phyloP scores from a whole-genome alignment of 2,113 vertebrate species.

The Hystrix brachyura region DNA sequence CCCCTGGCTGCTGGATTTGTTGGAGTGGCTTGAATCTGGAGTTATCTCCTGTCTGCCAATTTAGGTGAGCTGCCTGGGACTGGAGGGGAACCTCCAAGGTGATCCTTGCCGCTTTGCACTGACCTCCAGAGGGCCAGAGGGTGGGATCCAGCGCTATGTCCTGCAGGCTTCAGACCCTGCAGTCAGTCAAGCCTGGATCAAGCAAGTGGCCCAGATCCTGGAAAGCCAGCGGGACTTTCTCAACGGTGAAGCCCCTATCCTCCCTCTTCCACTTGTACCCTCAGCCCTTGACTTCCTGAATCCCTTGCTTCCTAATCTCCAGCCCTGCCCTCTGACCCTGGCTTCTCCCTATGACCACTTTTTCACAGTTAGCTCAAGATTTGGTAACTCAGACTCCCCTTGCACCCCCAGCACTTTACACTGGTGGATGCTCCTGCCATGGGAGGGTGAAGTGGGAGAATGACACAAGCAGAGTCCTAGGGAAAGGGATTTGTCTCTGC shows the following conservation, averaged over 20 bases:
- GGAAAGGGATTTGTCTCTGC: neutral
- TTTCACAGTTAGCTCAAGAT: neutral
- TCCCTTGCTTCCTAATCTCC: neutral
- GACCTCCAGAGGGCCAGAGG: constrained; percentile 91
- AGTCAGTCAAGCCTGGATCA: constrained; percentile 91
- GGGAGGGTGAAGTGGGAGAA: neutral
- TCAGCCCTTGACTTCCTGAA: neutral
- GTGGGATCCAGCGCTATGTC: constrained; percentile 89
- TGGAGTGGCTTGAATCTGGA: neutral
- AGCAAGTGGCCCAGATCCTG: constrained; percentile 92
- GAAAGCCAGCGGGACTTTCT: constrained; percentile 95
- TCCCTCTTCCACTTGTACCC: neutral
- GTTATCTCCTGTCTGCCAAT: constrained; percentile 42
- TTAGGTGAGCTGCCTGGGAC: constrained; percentile 94
- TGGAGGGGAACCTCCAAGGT: constrained; percentile 90
- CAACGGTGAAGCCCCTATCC: constrained; percentile 89
- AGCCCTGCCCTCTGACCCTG: neutral
- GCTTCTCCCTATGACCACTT: neutral
- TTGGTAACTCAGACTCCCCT: constrained; percentile 9
- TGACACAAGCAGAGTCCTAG: neutral
- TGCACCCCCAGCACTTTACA: neutral
- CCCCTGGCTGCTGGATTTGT: neutral
- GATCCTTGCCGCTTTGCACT: constrained; percentile 90
- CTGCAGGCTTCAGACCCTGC: constrained; percentile 89
- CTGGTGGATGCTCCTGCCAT: neutral